Percentiles rank a stretch among this genome's conserved stretches.
Evolutionary conservation across 2,797 vertebrate species (phyloP).

Genomic region (Dicrostonyx torquatus): DNA sequence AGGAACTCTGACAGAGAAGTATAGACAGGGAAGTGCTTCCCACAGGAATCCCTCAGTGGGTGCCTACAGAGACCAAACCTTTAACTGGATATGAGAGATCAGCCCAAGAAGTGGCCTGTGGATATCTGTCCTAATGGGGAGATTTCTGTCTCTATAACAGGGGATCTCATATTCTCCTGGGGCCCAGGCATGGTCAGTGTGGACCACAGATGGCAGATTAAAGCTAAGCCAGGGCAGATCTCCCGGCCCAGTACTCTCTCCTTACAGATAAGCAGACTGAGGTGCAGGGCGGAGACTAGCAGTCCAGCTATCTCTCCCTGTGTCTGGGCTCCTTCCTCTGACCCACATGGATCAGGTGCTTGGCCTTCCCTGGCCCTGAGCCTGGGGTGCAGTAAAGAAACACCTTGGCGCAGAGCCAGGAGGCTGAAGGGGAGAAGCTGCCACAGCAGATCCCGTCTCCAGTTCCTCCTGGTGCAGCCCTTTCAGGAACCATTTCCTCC

Average conservation of each 20-base stretch:
- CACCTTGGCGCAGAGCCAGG: not conserved
- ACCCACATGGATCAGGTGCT: not conserved
- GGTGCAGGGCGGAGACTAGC: not conserved
- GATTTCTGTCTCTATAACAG: not conserved
- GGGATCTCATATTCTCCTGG: slow-evolving; percentile 1
- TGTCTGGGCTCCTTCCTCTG: not conserved
- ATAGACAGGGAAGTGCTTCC: not conserved
- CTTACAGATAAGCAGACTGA: slow-evolving; percentile 45
- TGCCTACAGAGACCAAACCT: not conserved
- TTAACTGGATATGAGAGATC: not conserved
- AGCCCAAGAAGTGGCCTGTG: not conserved
- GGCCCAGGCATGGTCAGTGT: not conserved
- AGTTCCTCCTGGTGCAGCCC: not conserved
- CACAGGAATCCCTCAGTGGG: not conserved
- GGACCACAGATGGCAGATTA: slow-evolving; percentile 28
- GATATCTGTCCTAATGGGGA: not conserved
- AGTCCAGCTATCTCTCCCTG: not conserved
- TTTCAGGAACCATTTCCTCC: not conserved
- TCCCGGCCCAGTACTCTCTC: not conserved
- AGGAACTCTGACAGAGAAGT: not conserved
- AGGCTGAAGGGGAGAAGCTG: not conserved
- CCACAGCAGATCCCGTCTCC: not conserved
- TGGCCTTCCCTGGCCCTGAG: not conserved
- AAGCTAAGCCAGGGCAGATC: not conserved
- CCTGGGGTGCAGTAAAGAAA: not conserved